Evolutionary conservation across 2,113 vertebrate species (phyloP), one percentile per base, ranked within the genome.

Genomic region (Megalops atlanticus): DNA sequence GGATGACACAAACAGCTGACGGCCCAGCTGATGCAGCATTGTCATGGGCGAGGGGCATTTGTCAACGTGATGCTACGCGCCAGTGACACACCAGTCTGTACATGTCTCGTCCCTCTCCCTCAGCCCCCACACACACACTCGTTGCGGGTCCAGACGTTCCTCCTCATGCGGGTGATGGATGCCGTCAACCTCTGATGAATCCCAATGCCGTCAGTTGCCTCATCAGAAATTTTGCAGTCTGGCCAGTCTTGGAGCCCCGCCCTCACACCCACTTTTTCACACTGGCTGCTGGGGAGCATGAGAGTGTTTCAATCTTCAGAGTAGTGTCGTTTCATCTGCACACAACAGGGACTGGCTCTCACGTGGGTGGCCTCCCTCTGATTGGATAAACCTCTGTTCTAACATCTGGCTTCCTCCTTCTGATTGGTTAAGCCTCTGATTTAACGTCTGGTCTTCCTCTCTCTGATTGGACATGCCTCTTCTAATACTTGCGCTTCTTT

Each of bases 1-100:
- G 39, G n/a, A 18, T 80, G 47, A 78, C 31, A 78, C 69, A 69
- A 69, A 78, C n/a, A 27, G 33, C 39, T 78, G 77, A 71, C 3
- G 2, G 24, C 33, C 18, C 49, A 69, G 72, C 24, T 45, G 68
- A 49, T 27, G 31, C 8, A 18, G 12, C n/a, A 7, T n/a, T n/a
- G 4, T 49, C 11, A 12, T 39, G n/a, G 40, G 14, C 24, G 40
- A 2, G 21, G 16, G 58, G 54, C 2, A 33, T 2, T n/a, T 79
- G 41, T 14, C 27, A 49, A 21, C 27, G 15, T 76, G 74, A 76
- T 10, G 31, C 4, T 76, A 76, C 49, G 74, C 49, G 77, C 40
- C 45, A 58, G 31, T 40, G 77, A 78, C 58, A 69, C 14, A 11
- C 54, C 21, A 35, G 38, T 5, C n/a, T 33, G 41, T 27, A 41